Base-by-base conservation (phyloP, 2,113 vertebrate species). In the Eublepharis macularius region DNA sequence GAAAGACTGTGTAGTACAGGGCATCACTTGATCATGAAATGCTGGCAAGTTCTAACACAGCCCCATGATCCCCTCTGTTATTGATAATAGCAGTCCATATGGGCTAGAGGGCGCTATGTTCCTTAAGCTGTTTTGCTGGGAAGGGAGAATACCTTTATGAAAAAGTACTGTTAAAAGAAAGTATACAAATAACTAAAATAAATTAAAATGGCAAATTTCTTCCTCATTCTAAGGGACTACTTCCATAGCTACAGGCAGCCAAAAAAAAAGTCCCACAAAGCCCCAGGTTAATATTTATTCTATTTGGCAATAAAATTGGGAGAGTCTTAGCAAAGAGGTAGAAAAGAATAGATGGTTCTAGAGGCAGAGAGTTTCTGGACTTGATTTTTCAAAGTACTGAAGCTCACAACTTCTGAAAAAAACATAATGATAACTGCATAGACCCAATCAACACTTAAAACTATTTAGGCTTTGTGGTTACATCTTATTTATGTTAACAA, bases 101-200 rank as follows among this genome's bases (percentile, higher is more conserved):
- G 69, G 91, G 90, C 80, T 89, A 93, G 93, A 85, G 89, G 91
- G 92, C 65, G 75, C 92, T 90, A 74, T 79, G 76, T 80, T 86
- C 89, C 47, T 66, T 45, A 81, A 78, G 36, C 88, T 86, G 85
- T 82, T 45, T 79, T 79, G 29, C 73, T 57, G 6, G 51, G 12
- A 57, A 32, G 45, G 17, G 12, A 76, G 41, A 77, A 57, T 2
- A 14, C 16, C 14, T 11, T 47, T 39, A 24, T 26, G 65, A 77
- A 86, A 51, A 34, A 6, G 34, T 16, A 60, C 21, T 0, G 0
- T 24, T 43, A 16, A 1, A 2, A 0, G 1, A 12, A 1, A 9
- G 8, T 0, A 0, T 6, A 8, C 1, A 49, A n/a, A n/a, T n/a
- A n/a, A n/a, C 74, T 12, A 65, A 24, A 69, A 70, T 11, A 66